Evolutionary conservation across 2,888 invertebrate genomes (phyloP), one percentile per base, ranked within the genome.

Genomic region (Folsomia manolachei): DNA sequence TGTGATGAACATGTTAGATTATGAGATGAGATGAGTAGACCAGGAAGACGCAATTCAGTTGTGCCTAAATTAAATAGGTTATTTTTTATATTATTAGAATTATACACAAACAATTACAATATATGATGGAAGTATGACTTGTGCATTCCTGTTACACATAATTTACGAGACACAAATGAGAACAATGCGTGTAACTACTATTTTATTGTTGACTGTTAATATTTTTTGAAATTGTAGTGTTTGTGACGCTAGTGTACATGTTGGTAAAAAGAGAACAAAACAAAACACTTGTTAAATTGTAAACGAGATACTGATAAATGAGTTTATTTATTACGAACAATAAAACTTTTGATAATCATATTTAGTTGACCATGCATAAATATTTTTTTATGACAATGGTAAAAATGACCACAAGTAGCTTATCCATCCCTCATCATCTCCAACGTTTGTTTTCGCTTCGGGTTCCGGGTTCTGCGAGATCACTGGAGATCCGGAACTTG

Each of bases 251-350:
- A 14, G 18, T 11, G 21, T 56, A 19, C 4, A 56, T 14, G 56
- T 56, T 14, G 39, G 39, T 39, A 39, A 4, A n/a, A 14, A 56
- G 56, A 56, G 56, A 21, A 56, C 19, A 21, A n/a, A 56, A 56
- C 18, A n/a, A 7, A 19, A 21, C 56, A 56, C 56, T 56, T 19
- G 56, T 56, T 56, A 56, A 51, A 56, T 56, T 56, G 56, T 56
- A 56, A 7, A 56, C 56, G 21, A 56, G n/a, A 56, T 14, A 56
- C 7, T 18, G 39, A 39, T 7, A 56, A 56, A 56, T 56, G 56
- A 56, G 56, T 56, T 56, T 56, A 56, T 56, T 56, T 56, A 56
- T 56, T 56, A 18, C 56, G n/a, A 56, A 56, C 21, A 56, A 56
- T 56, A 56, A 56, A 56, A 56, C 4, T 18, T 56, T 56, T 56